Conservation (phyloP, 2,113 vertebrate species). For the Calyptomena viridis region DNA sequence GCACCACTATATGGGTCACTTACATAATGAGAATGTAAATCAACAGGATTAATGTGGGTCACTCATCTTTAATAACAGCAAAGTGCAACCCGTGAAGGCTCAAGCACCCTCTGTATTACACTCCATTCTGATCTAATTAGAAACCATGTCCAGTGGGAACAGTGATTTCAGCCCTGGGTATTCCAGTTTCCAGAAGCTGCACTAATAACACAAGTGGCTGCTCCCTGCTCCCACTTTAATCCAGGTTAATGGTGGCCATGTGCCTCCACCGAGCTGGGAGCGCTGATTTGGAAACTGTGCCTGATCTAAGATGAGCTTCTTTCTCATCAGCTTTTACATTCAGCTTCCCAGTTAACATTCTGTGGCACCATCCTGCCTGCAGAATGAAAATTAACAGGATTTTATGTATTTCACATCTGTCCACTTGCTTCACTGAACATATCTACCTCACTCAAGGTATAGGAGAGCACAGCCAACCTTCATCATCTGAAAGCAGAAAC, state of each 20-base stretch:
- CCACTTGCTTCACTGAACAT: not conserved
- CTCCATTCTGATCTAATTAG: conserved; percentile 12
- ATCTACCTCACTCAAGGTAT: not conserved
- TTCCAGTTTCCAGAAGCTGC: not conserved
- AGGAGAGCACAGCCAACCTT: not conserved
- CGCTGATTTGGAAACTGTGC: rapidly evolving
- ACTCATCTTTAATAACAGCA: not conserved
- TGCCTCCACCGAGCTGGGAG: not conserved
- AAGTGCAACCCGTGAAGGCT: not conserved
- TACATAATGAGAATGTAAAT: not conserved
- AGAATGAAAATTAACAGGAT: not conserved
- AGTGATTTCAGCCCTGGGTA: not conserved
- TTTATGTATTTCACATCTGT: not conserved
- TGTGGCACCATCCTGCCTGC: not conserved
- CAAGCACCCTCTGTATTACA: not conserved
- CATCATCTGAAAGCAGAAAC: not conserved
- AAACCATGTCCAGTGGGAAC: not conserved
- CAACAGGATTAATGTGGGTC: conserved; percentile 22
- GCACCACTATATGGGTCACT: not conserved
- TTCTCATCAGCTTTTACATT: not conserved
- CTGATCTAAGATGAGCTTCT: not conserved
- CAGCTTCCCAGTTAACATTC: not conserved
- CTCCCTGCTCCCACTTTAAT: not conserved
- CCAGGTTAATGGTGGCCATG: not conserved
- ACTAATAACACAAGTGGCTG: not conserved